Evolutionary conservation across 1,140 invertebrate genomes (phyloP), one percentile per base, ranked within the genome.

Genomic region (Diploscapter pachys): DNA sequence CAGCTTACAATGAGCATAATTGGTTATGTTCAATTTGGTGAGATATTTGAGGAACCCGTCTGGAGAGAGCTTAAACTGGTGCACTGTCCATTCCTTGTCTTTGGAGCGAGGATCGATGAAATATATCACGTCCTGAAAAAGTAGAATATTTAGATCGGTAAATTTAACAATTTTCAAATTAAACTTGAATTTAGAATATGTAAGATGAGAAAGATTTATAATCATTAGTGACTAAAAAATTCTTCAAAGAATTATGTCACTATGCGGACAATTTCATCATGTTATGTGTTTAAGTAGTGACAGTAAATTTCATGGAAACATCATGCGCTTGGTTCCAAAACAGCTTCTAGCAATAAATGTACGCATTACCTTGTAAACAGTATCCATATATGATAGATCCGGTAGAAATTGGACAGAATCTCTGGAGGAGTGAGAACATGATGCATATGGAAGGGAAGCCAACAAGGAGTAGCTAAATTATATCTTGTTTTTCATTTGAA

Each of bases 311-410:
- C 31, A 31, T 31, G 31, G 31, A 31, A 31, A 31, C 31, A 31
- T 31, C 31, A 31, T 31, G 63, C 63, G 31, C 63, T 31, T 64
- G 31, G 53, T 9, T 11, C 9, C 13, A 65, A 6, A 65, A 65
- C 13, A 2, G 63, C 8, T 9, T 9, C 63, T 31, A 31, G 13
- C 8, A 1, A 31, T 8, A 8, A 52, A 68, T 31, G 31, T 31
- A 31, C 31, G 31, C 6, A 50, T 50, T 68, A 68, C 73, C 31
- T 55, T 67, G 50, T 74, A 74, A 4, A 74, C 65, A 6, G 73
- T 57, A 56, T 74, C 73, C 54, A 69, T 64, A 13, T 69, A 74
- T 5, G 73, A 67, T 50, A 74, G 73, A 74, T 74, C 73, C 50
- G 73, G 73, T 31, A 62, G 55, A 4, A 74, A 62, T 57, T 57